Base-by-base conservation (phyloP, 2,113 vertebrate genomes). In the Bujurquina vittata region DNA sequence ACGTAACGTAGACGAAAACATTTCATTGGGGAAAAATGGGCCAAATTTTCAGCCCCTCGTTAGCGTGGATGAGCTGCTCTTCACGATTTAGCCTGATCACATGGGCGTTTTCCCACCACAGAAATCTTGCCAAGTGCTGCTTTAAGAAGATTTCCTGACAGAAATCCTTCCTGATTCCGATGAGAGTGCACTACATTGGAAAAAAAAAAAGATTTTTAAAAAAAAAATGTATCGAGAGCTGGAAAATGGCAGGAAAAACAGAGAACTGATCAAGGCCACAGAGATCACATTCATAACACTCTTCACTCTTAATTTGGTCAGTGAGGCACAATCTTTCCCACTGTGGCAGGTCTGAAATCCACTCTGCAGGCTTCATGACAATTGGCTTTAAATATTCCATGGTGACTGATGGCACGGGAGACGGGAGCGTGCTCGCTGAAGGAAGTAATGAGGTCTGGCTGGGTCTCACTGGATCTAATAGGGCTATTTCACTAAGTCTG, bases 71-170 rank as follows among this genome's bases (percentile, higher is more conserved):
- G 75, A 60, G 78, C 73, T 40, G 58, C 62, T 55, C 83, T 75
- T 84, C 65, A 14, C 76, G 81, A 89, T 84, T 90, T 73, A 86
- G 79, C 26, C 60, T 54, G 33, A 89, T 85, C 86, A 88, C 37
- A 63, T 31, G 3, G 62, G n/a, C 15, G 3, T 29, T 31, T 74
- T 58, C 0, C 49, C 14, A 10, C 14, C 33, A 49, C 17, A 65
- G 85, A 90, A 85, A 84, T 87, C 77, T 79, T 80, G 81, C 88
- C 89, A 88, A 89, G 84, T 88, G 78, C 84, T 61, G 79, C 78
- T 87, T 85, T 90, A 91, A 93, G 85, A 89, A 87, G 87, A 89
- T 89, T 90, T 90, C 56, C 74, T 67, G 62, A 83, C 82, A 89
- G 55, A 90, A 90, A 91, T 88, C 87, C 83, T 67, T 31, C 43